Evolutionary conservation across 1,140 invertebrate species (phyloP), one percentile per base, ranked within the genome.

Genomic region (Diorhabda sublineata): DNA sequence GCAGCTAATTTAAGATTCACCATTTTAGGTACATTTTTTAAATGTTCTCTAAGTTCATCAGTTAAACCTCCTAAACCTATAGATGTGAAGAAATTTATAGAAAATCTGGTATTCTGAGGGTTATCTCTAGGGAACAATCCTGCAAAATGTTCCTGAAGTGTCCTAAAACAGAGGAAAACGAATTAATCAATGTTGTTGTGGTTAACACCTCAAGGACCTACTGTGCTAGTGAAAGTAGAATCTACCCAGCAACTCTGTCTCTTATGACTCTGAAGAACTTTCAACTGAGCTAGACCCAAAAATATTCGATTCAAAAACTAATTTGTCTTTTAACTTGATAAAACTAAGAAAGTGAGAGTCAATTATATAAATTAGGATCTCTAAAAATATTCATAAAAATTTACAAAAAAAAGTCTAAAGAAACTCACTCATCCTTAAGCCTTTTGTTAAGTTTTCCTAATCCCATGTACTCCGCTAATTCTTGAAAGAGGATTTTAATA

Each of bases 81-180:
- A 1, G 96, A 96, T 0, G 98, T 99, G 79, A 99, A 99, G 82
- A 99, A 99, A 79, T 99, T 99, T 60, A 99, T 99, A 0, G 98
- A 93, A 85, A 99, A 99, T 77, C 97, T 85, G 0, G 97, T 98
- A 81, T 99, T 97, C 78, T 93, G 91, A 0, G 97, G 97, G 84
- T 98, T 93, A 81, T 99, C 96, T 69, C 94, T 86, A 1, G 98
- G 98, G 83, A 99, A 96, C 7, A 99, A 79, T 0, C 97, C 97
- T 69, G 92, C 89, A 83, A 99, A 97, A 45, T 92, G 92, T 58
- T 87, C 84, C 76, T 94, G 88, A 43, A 99, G 77, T 6, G 94
- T 95, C 69, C 92, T 94, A 81, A 65, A 78, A 74, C 26, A 26
- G 26, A 26, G 26, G 26, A 26, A 26, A 26, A 26, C 26, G 26